Percentiles rank a stretch among this genome's conserved stretches.
Evolutionary conservation across 2,797 vertebrate species (phyloP).

Genomic region (Mastacembelus armatus): DNA sequence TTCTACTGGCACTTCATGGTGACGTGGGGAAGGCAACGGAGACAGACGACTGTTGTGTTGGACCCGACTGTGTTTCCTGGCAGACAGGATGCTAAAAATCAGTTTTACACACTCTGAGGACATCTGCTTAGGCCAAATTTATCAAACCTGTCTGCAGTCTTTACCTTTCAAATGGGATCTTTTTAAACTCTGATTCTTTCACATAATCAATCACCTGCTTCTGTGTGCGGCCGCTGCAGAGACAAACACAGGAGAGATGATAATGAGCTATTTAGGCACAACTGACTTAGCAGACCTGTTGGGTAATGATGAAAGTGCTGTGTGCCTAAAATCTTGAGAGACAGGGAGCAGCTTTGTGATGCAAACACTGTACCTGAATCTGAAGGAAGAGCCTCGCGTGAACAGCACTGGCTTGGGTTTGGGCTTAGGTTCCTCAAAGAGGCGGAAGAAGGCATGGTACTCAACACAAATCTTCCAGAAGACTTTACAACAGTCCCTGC

Average conservation of each 20-base stretch:
- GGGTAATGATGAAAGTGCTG: constrained; percentile 16
- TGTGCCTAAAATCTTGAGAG: constrained; percentile 5
- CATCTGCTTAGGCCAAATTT: constrained; percentile 1
- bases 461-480: constrained; percentile 99
- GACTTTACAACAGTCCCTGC: constrained; percentile 96
- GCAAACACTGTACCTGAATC: constrained; percentile 89
- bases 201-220: constrained; percentile 99
- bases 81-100: constrained; percentile 60
- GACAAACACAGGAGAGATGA: constrained; percentile 45
- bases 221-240: constrained; percentile 93
- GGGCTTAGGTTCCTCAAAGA: constrained; percentile 97
- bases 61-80: constrained; percentile 97
- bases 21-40: constrained; percentile 86
- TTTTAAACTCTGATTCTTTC: constrained; percentile 96
- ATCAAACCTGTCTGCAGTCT: constrained; percentile 34
- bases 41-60: constrained; percentile 89
- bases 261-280: constrained; percentile 47
- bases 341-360: constrained; percentile 12
- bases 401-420: constrained; percentile 97
- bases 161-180: constrained; percentile 98
- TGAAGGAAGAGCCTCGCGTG: constrained; percentile 96
- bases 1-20: constrained; percentile 93
- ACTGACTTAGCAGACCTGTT: constrained; percentile 22
- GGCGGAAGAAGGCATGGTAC: constrained; percentile 98
- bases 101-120: constrained; percentile 19